Evolutionary conservation across 2,113 vertebrate species (phyloP).

Genomic region (Petrocephalus zakoni): DNA sequence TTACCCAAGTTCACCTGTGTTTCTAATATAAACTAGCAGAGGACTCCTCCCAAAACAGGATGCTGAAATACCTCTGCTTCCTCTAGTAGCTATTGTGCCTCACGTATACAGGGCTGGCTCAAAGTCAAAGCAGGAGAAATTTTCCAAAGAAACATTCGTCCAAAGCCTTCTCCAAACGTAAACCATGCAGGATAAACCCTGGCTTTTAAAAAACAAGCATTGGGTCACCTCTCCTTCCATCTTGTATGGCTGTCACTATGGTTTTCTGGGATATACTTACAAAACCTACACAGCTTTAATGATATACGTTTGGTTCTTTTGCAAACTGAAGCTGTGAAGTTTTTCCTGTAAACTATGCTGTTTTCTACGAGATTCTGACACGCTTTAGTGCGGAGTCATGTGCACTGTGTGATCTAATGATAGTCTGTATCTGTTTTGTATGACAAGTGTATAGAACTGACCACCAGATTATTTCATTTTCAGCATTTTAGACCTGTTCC

Average conservation of each 20-base stretch:
- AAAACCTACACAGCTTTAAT: neutral
- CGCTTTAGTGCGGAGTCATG: neutral
- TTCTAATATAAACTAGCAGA: slow-evolving; percentile 9
- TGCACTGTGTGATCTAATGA: neutral
- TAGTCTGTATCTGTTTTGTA: neutral
- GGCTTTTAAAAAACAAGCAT: neutral
- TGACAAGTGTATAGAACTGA: neutral
- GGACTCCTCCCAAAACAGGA: slow-evolving; percentile 49
- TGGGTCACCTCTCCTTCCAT: neutral
- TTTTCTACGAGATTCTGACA: neutral
- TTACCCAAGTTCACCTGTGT: neutral
- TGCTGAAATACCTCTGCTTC: slow-evolving; percentile 45
- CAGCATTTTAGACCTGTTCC: neutral
- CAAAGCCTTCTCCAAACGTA: neutral
- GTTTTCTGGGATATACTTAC: neutral
- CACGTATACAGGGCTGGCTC: slow-evolving; percentile 21
- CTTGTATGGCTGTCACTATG: neutral
- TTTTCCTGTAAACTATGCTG: neutral
- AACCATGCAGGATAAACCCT: neutral
- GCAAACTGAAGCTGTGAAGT: neutral
- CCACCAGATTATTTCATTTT: neutral
- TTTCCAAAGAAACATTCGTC: neutral
- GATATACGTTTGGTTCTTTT: neutral
- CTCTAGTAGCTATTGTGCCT: slow-evolving; percentile 47
- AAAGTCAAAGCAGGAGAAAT: neutral